phyloP scores from a whole-genome alignment of 2,797 vertebrate species.

The Helarctos malayanus region DNA sequence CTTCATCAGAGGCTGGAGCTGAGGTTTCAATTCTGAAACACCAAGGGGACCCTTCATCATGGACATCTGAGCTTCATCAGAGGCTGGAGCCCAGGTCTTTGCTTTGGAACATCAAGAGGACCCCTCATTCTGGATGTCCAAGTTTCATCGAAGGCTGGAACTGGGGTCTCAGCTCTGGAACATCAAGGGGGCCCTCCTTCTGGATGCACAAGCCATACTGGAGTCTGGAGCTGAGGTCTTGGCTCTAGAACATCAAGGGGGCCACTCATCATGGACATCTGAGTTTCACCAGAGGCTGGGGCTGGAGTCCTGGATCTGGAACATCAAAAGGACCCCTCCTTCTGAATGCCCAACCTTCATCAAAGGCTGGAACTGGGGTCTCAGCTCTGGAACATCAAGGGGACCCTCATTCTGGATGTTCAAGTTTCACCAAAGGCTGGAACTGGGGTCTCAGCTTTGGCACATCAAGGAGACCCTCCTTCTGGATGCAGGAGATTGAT shows the following conservation, averaged over 20 bases:
- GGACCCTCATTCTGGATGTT: neutral
- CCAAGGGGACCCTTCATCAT: neutral
- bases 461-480: neutral
- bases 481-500: neutral
- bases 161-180: neutral
- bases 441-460: neutral
- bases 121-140: no score
- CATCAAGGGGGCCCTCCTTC: neutral
- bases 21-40: neutral
- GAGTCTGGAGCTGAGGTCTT: neutral
- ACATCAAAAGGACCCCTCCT: neutral
- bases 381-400: neutral
- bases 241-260: neutral
- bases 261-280: neutral
- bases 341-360: neutral
- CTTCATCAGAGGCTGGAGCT: neutral
- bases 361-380: neutral
- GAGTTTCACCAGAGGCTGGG: neutral
- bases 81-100: neutral
- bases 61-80: neutral
- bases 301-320: neutral
- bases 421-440: rapidly evolving
- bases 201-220: neutral
- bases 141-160: neutral
- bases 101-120: neutral